phyloP scores from a whole-genome alignment of 2,797 vertebrate species.

The Pitangus sulphuratus region DNA sequence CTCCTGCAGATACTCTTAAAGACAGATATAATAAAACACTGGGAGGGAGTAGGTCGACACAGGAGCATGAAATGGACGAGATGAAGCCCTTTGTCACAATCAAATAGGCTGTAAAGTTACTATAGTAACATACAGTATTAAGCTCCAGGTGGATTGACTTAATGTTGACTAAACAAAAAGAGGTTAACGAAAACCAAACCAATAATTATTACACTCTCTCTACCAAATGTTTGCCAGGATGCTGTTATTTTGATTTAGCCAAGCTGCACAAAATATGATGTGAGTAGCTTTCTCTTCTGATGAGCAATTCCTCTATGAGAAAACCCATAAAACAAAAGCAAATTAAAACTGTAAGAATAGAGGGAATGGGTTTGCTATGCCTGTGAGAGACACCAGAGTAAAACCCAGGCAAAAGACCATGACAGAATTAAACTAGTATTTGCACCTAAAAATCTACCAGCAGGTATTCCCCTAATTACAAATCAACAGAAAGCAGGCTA shows the following conservation, averaged over 20 bases:
- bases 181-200: constrained; percentile 80
- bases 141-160: constrained; percentile 86
- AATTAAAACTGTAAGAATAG: neutral
- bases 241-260: constrained; percentile 62
- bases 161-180: constrained; percentile 81
- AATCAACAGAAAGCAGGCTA: neutral
- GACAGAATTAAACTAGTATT: neutral
- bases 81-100: constrained; percentile 89
- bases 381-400: neutral
- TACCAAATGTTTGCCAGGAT: constrained; percentile 70
- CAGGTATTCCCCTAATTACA: neutral
- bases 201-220: constrained; percentile 72
- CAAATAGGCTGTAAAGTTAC: constrained; percentile 89
- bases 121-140: constrained; percentile 89
- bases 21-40: constrained; percentile 83
- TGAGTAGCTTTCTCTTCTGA: neutral
- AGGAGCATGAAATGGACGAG: constrained; percentile 84
- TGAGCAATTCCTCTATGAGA: neutral
- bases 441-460: neutral
- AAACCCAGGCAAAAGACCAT: neutral
- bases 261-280: neutral
- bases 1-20: constrained; percentile 82
- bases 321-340: neutral
- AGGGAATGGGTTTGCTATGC: neutral
- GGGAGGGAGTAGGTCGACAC: constrained; percentile 82